Conservation (phyloP, 1,140 invertebrate species). For the Ostrea denselamellosa region DNA sequence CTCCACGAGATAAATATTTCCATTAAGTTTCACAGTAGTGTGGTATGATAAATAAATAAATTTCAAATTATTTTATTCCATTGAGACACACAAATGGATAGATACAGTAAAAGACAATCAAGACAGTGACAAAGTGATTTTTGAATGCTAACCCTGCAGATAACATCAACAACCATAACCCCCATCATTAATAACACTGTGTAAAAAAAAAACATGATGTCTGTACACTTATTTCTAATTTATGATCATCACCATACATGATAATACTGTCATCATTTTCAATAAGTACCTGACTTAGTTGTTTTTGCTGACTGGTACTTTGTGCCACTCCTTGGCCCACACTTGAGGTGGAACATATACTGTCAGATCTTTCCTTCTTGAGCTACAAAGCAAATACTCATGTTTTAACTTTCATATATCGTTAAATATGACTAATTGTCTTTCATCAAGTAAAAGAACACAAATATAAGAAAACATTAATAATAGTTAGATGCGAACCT, state of each 20-base stretch:
- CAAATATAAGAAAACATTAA: not conserved
- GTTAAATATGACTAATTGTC: not conserved
- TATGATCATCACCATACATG: not conserved
- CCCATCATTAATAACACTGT: too few relatives aligned
- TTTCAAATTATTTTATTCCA: too few relatives aligned
- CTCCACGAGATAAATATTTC: too few relatives aligned
- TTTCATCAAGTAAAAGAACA: not conserved
- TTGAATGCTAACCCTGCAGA: too few relatives aligned
- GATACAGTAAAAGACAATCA: too few relatives aligned
- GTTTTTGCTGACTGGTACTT: not conserved
- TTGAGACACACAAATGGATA: too few relatives aligned
- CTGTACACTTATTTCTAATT: too few relatives aligned
- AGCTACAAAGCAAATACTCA: not conserved
- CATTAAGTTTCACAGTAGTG: too few relatives aligned
- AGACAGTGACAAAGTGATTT: too few relatives aligned
- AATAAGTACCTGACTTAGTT: constrained; percentile 10
- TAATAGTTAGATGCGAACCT: not conserved
- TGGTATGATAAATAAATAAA: too few relatives aligned
- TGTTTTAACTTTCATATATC: not conserved
- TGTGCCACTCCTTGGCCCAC: not conserved
- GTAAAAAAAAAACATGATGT: too few relatives aligned
- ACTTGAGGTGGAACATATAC: constrained; percentile 34
- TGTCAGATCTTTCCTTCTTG: constrained; percentile 38
- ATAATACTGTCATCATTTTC: not conserved
- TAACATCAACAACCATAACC: too few relatives aligned